Conservation (phyloP, 2,113 vertebrate genomes). For the Pygoscelis antarcticus region DNA sequence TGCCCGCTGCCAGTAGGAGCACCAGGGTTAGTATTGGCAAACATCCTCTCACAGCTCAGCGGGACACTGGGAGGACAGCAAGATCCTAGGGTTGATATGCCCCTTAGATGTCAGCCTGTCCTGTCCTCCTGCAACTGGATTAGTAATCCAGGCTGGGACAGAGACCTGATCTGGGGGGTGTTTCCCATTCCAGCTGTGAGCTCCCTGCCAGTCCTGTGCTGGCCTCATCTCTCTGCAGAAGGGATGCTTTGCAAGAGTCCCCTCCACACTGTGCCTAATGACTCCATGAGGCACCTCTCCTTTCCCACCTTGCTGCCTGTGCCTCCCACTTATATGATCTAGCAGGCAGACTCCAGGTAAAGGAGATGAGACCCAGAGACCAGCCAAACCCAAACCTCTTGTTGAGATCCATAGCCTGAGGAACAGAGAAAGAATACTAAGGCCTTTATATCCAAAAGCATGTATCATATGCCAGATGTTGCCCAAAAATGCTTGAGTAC, state of each 20-base stretch:
- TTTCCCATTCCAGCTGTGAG: not conserved
- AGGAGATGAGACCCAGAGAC: not conserved
- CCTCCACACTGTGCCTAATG: not conserved
- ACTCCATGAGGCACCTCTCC: not conserved
- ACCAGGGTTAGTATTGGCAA: not conserved
- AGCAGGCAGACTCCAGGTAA: not conserved
- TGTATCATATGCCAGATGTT: not conserved
- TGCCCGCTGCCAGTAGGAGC: not conserved
- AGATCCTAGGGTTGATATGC: not conserved
- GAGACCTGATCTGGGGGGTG: not conserved
- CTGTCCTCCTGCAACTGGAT: not conserved
- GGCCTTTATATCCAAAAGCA: not conserved
- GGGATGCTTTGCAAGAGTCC: not conserved
- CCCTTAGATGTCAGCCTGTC: not conserved
- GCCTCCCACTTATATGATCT: not conserved
- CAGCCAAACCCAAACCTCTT: not conserved
- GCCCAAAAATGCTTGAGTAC: not conserved
- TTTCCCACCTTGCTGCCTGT: not conserved
- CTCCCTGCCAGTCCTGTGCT: not conserved
- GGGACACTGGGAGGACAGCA: not conserved
- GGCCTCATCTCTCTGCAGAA: not conserved
- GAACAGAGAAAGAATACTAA: not conserved
- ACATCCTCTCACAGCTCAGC: not conserved
- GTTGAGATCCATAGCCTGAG: not conserved
- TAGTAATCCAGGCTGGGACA: not conserved